Evolutionary conservation across 2,113 vertebrate species (phyloP).

Genomic region (Amblyopsis rosae): DNA sequence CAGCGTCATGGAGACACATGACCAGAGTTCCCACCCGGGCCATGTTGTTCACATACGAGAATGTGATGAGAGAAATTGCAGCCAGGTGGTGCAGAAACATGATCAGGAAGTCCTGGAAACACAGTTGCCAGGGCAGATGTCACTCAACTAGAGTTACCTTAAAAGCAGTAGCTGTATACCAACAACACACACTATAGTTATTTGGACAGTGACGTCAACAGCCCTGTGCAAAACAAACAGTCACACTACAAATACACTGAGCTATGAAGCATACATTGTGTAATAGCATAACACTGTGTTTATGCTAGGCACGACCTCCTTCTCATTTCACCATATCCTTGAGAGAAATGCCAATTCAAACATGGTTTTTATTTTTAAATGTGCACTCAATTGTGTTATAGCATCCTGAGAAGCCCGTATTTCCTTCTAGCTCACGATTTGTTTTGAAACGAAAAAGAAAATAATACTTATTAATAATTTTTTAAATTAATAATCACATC

Average conservation of each 20-base stretch:
- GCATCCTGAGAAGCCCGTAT: too few species aligned
- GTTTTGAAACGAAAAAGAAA: background rate
- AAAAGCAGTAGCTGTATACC: conserved; percentile 7
- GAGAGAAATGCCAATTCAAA: background rate
- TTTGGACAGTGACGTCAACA: background rate
- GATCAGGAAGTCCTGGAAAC: conserved; percentile 88
- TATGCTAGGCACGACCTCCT: background rate
- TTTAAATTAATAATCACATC: background rate
- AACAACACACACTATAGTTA: background rate
- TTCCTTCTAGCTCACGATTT: too few species aligned
- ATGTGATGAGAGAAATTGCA: conserved; percentile 84
- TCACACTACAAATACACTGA: background rate
- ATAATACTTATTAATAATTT: background rate
- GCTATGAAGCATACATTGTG: background rate
- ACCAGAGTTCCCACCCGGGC: conserved; percentile 88
- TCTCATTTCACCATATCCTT: conserved; percentile 1
- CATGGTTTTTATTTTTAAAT: background rate
- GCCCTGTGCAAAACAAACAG: background rate
- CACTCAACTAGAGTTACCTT: conserved; percentile 15
- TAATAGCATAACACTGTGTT: background rate
- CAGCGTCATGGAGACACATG: conserved; percentile 89
- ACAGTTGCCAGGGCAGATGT: conserved; percentile 42
- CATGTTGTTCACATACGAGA: conserved; percentile 97
- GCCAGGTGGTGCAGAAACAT: conserved; percentile 95
- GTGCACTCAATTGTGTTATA: too few species aligned